Evolutionary conservation across 2,797 vertebrate species (phyloP).

Genomic region (Avahi laniger): DNA sequence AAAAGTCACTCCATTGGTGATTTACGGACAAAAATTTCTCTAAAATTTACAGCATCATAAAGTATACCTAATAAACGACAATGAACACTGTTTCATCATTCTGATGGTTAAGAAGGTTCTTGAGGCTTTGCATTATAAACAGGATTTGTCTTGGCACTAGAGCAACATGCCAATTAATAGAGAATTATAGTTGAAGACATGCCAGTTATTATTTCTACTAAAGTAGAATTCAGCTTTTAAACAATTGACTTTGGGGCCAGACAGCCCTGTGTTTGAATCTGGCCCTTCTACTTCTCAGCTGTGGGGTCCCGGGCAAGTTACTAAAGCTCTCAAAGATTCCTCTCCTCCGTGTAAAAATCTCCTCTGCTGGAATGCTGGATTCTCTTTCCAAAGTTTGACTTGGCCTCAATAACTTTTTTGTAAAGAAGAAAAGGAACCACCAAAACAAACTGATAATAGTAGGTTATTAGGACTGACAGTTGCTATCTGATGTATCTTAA

Average conservation of each 20-base stretch:
- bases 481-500: not conserved
- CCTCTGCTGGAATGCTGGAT: not conserved
- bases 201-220: not conserved
- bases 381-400: not conserved
- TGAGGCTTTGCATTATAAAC: conserved; percentile 17
- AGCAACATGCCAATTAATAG: not conserved
- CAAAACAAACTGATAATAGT: not conserved
- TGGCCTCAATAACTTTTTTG: not conserved
- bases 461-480: not conserved
- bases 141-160: conserved; percentile 19
- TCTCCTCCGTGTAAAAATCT: not conserved
- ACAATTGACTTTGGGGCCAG: not conserved
- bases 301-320: not conserved
- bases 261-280: not conserved
- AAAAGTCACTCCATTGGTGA: conserved; percentile 29
- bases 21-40: conserved; percentile 42
- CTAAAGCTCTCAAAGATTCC: not conserved
- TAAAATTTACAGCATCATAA: conserved; percentile 55
- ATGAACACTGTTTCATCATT: conserved; percentile 29
- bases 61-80: conserved; percentile 17
- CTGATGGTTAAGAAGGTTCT: conserved; percentile 12
- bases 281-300: conserved; percentile 4
- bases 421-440: not conserved
- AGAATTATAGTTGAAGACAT: not conserved
- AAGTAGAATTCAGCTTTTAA: conserved; percentile 11